phyloP scores from a whole-genome alignment of 1,140 invertebrate species.

The Temnothorax nylanderi region DNA sequence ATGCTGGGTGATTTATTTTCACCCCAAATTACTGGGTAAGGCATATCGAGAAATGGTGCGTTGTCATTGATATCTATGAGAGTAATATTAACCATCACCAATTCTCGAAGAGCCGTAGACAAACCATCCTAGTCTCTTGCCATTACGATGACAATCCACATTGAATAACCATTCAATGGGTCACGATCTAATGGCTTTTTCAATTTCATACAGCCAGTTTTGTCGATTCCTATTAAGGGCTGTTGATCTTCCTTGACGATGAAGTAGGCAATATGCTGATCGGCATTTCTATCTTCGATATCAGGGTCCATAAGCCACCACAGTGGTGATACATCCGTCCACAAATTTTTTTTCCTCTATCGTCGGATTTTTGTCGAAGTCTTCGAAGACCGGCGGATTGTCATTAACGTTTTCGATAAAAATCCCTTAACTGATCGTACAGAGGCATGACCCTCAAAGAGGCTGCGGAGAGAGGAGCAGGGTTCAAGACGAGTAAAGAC shows the following conservation, averaged over 20 bases:
- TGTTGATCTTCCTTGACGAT: slow-evolving; percentile 90
- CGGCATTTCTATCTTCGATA: slow-evolving; percentile 89
- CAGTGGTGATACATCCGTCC: slow-evolving; percentile 85
- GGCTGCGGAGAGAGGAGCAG: too few species aligned
- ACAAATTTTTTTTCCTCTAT: slow-evolving; percentile 90
- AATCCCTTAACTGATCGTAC: slow-evolving; percentile 82
- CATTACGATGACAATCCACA: slow-evolving; percentile 91
- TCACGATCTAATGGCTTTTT: slow-evolving; percentile 95
- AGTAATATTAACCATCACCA: slow-evolving; percentile 91
- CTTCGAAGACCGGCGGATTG: slow-evolving; percentile 91
- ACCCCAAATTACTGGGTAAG: slow-evolving; percentile 92
- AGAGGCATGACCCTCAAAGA: background rate
- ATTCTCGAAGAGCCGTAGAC: slow-evolving; percentile 87
- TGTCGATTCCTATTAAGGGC: slow-evolving; percentile 90
- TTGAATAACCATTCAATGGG: slow-evolving; percentile 92
- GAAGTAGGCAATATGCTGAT: slow-evolving; percentile 92
- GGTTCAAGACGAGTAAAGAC: too few species aligned
- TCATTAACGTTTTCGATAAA: slow-evolving; percentile 94
- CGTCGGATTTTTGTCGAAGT: slow-evolving; percentile 88
- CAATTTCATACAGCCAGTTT: slow-evolving; percentile 90
- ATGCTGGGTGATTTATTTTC: slow-evolving; percentile 91
- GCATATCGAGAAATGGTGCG: slow-evolving; percentile 93
- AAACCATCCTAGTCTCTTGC: slow-evolving; percentile 93
- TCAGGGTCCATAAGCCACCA: slow-evolving; percentile 93
- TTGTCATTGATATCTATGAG: slow-evolving; percentile 96